These are phyloP conservation scores for Chaetodon auriga DNA, from an alignment of 2,113 vertebrate species.

Conservation along the genomic window DNA sequence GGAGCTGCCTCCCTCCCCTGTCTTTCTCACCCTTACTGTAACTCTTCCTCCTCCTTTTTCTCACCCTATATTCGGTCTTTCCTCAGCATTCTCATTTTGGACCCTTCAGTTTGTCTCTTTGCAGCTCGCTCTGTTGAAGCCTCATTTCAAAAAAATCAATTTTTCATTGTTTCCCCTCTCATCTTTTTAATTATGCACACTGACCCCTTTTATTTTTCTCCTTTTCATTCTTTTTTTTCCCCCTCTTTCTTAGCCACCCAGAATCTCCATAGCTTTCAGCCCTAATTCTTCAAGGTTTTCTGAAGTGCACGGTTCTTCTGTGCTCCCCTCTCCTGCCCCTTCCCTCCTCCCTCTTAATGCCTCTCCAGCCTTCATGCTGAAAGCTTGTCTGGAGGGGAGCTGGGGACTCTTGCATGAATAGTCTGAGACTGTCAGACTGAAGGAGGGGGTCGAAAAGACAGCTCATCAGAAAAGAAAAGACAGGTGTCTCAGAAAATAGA, in stretches of 20 bases:
- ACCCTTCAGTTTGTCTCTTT: slow-evolving; percentile 2
- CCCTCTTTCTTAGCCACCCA: slow-evolving; percentile 61
- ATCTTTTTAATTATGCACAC: slow-evolving; percentile 59
- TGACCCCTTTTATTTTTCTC: slow-evolving; percentile 35
- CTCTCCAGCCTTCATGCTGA: slow-evolving; percentile 69
- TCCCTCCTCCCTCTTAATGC: slow-evolving; percentile 65
- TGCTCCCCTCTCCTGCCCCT: slow-evolving; percentile 28
- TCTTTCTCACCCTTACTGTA: slow-evolving; percentile 73
- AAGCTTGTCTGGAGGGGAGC: slow-evolving; percentile 77
- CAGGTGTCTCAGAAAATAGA: slow-evolving; percentile 71
- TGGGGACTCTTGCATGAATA: slow-evolving; percentile 74
- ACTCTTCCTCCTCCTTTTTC: slow-evolving; percentile 56
- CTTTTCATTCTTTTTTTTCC: slow-evolving; percentile 17
- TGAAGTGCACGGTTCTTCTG: slow-evolving; percentile 69
- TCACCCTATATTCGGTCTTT: slow-evolving; percentile 55
- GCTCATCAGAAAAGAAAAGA: slow-evolving; percentile 69
- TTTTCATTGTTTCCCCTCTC: slow-evolving; percentile 34
- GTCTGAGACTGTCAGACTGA: slow-evolving; percentile 68
- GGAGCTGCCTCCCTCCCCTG: slow-evolving; percentile 66
- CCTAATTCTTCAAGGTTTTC: slow-evolving; percentile 74
- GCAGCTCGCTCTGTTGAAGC: slow-evolving; percentile 8
- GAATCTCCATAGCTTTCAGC: slow-evolving; percentile 73
- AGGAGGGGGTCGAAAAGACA: slow-evolving; percentile 66
- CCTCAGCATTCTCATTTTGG: background rate
- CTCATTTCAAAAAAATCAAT: slow-evolving; percentile 17